Percentiles rank a stretch among this genome's conserved stretches.
phyloP scores from a whole-genome alignment of 2,113 vertebrate genomes.

The Charadrius vociferus region DNA sequence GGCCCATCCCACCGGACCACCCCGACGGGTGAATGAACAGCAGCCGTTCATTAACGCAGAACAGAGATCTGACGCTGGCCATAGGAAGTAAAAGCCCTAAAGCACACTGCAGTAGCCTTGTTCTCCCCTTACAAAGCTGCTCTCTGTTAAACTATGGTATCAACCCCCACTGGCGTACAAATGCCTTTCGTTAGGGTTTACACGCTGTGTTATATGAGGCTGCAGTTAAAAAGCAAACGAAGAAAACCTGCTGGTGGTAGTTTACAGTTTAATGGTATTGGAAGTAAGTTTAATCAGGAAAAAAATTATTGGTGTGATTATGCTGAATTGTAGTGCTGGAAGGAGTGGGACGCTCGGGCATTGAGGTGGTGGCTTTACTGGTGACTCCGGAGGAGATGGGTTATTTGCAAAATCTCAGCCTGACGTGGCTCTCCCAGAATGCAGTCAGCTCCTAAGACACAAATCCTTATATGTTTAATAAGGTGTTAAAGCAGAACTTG shows the following conservation, averaged over 20 bases:
- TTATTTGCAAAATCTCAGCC: conserved; percentile 7
- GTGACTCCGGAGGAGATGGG: neutral
- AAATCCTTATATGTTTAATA: neutral
- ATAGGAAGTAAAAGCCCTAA: conserved; percentile 18
- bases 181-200: conserved; percentile 12
- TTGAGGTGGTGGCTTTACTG: neutral
- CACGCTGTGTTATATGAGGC: neutral
- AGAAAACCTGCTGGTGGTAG: neutral
- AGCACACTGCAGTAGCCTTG: conserved; percentile 42
- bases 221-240: neutral
- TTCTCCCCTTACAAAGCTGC: conserved; percentile 55
- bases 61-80: neutral
- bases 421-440: neutral
- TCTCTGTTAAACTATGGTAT: conserved; percentile 8
- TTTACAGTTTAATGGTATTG: neutral
- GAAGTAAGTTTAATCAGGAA: neutral
- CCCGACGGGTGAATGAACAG: neutral
- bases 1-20: neutral
- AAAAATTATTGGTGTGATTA: neutral
- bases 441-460: neutral
- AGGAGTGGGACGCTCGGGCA: rapidly evolving
- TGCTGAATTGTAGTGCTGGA: neutral
- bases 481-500: conserved; percentile 6
- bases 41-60: conserved; percentile 31
- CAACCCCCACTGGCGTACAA: neutral